Evolutionary conservation across 2,113 vertebrate genomes (phyloP), one percentile per base, ranked within the genome.

Genomic region (Tor tambroides): DNA sequence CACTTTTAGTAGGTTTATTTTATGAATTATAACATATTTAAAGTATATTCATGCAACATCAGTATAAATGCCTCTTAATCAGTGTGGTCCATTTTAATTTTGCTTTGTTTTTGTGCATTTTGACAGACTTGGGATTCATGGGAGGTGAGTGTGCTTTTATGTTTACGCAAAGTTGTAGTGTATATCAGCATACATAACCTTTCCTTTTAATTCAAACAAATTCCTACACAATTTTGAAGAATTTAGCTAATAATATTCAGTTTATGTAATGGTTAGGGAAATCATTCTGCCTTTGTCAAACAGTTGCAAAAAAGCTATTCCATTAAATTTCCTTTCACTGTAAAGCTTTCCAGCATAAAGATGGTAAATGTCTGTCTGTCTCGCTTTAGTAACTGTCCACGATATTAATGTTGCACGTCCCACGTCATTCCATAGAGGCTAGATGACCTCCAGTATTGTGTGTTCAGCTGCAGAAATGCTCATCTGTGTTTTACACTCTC

Each of bases 71-170:
- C 10, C 4, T 63, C 61, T 63, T 26, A 28, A 12, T 26, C n/a
- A 26, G 28, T 14, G 28, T 2, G n/a, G 35, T 84, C 7, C 38
- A 14, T 2, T 79, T 80, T 23, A 5, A 14, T 72, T 79, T 49
- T 43, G 5, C 63, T 15, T 41, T 67, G 89, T 92, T 67, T 41
- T n/a, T 75, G 54, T 65, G 30, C 7, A 49, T 28, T 54, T 54
- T 74, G 28, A 61, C 71, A 90, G 86, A 88, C 8, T 72, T 90
- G 88, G 89, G 88, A 91, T 69, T 63, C 96, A 91, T 97, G 96
- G 96, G 96, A 96, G 96, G 96, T 96, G 96, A 96, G 96, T 94
- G 69, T 79, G 26, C 51, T 41, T 21, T 90, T 49, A 85, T 79
- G 4, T 43, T 80, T 5, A 17, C 9, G 54, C 14, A 43, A 9